Conservation (phyloP, 2,113 vertebrate species). For the Proterorhinus semilunaris region DNA sequence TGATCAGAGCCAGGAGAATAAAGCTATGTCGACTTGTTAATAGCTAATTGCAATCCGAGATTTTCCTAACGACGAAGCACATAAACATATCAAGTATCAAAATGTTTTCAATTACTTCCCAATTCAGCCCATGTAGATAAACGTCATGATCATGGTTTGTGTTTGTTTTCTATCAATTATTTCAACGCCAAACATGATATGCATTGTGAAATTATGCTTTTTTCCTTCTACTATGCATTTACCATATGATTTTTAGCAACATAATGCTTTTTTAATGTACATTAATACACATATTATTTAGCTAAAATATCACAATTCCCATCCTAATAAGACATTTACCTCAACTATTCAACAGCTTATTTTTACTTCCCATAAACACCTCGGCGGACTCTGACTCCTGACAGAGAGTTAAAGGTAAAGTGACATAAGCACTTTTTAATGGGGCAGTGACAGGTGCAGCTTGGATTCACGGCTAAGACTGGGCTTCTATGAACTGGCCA, state of each 20-base stretch:
- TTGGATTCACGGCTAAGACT: neutral
- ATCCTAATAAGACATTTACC: neutral
- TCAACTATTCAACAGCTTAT: neutral
- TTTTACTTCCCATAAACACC: neutral
- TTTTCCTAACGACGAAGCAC: neutral
- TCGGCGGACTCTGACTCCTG: neutral
- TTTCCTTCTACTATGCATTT: too few species aligned
- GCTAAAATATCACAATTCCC: too few species aligned
- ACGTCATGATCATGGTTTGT: too few species aligned
- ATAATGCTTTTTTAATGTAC: too few species aligned
- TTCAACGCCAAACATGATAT: too few species aligned
- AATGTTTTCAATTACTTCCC: too few species aligned
- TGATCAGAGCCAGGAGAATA: neutral
- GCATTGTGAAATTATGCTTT: too few species aligned
- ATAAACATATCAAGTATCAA: neutral
- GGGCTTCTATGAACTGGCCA: neutral
- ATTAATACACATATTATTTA: too few species aligned
- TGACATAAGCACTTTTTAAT: neutral
- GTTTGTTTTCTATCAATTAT: too few species aligned
- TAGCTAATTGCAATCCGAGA: neutral
- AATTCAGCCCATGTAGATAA: too few species aligned
- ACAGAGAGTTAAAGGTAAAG: neutral
- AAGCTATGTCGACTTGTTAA: neutral
- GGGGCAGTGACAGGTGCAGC: constrained; percentile 4
- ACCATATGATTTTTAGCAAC: too few species aligned